Base-by-base conservation (phyloP, 2,113 vertebrate genomes). In the Solea solea region DNA sequence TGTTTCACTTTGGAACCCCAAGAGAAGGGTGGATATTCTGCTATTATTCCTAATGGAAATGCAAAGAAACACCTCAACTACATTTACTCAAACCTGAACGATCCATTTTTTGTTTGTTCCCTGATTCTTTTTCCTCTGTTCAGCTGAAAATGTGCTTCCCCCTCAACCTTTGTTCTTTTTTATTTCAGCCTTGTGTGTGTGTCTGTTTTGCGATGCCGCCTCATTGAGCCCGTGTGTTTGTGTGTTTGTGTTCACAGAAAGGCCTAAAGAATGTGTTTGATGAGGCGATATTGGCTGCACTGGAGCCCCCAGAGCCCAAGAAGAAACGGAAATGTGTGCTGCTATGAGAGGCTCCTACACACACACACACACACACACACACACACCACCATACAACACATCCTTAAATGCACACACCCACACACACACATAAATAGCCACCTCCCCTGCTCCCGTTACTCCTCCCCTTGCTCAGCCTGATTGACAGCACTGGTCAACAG, bases 231-330 rank as follows among this genome's bases (percentile, higher is more conserved):
- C 75, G 73, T 84, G 16, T 90, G 55, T 90, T 74, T 91, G 69
- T 92, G 76, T 89, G 83, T 90, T 90, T 92, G 85, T 93, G 94
- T 98, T 59, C 95, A 97, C 91, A 94, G 94, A 94, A 94, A 94
- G 93, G 94, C 84, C 93, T 94, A 89, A 94, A 94, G 93, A 94
- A 94, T 92, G 94, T 94, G 88, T 94, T 94, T 93, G 94, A 94
- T 82, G 94, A 94, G 89, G 98, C 98, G 92, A 99, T 99, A 96
- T 91, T 99, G 96, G 98, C 98, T 85, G 98, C 98, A 92, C 83
- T 99, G 97, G 98, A 99, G 91, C 98, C 98, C 69, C 98, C 98
- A 80, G 97, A 99, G 94, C 97, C 98, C 94, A 99, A 99, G 97
- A 99, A 99, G 97, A 98, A 96, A 90, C 97, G 95, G 94, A 97